Percentiles rank a stretch among this genome's conserved stretches.
Conservation (phyloP, 2,888 invertebrate species). For the Heliconius erato region DNA sequence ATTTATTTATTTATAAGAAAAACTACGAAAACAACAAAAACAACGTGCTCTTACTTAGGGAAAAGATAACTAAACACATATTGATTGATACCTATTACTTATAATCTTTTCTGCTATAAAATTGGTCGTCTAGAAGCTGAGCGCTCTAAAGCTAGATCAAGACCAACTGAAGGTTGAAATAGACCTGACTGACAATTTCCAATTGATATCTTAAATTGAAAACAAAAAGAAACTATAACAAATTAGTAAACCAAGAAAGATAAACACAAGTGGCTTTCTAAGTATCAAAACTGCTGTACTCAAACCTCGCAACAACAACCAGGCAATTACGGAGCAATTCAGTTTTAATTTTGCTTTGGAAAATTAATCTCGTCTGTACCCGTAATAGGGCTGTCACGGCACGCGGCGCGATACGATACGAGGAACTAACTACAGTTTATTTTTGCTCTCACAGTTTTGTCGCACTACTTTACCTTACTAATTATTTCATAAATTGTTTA, state of each 20-base stretch:
- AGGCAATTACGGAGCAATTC: conserved; percentile 28
- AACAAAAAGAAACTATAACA: not conserved
- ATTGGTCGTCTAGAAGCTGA: too few relatives aligned
- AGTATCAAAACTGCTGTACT: conserved; percentile 13
- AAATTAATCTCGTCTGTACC: conserved; percentile 31
- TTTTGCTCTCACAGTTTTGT: conserved; percentile 18
- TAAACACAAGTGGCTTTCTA: not conserved
- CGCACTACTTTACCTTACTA: not conserved
- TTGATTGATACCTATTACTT: too few relatives aligned
- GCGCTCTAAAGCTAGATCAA: too few relatives aligned
- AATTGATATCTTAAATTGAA: not conserved
- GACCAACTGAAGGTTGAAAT: too few relatives aligned
- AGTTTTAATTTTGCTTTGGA: conserved; percentile 33
- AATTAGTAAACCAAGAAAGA: not conserved
- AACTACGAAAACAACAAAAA: too few relatives aligned
- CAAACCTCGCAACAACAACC: conserved; percentile 4
- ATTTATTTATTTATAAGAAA: too few relatives aligned
- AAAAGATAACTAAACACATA: too few relatives aligned
- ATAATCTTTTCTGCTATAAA: too few relatives aligned
- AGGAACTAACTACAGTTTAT: conserved; percentile 21
- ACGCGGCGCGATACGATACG: conserved; percentile 3
- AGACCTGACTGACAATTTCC: not conserved
- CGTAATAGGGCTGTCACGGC: conserved; percentile 30
- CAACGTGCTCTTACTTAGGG: too few relatives aligned
- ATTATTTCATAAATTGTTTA: conserved; percentile 19